A percentile compares a stretch with the other conserved stretches of the same genome.
Conservation (phyloP, 1,140 invertebrate genomes). For the Eumeta japonica region DNA sequence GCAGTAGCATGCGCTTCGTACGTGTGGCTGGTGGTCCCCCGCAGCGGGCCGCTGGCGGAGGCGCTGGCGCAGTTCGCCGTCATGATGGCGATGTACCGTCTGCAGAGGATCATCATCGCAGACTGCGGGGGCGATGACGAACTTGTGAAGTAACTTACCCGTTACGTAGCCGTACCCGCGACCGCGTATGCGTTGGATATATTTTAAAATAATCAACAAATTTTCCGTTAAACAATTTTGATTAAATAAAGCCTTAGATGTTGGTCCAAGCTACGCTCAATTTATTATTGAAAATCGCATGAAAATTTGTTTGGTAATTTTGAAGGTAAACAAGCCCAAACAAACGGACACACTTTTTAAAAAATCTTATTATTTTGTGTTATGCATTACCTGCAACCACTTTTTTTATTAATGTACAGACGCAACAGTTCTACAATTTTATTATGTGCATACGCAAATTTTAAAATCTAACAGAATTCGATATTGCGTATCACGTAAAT, state of each 20-base stretch:
- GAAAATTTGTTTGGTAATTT: not conserved
- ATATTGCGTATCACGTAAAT: too few species aligned
- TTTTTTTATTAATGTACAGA: not conserved
- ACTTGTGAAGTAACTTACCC: conserved; percentile 52
- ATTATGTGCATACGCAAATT: too few species aligned
- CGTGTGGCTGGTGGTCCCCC: conserved; percentile 60
- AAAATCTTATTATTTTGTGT: not conserved
- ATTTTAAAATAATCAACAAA: too few species aligned
- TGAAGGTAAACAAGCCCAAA: not conserved
- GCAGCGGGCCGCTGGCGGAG: conserved; percentile 62
- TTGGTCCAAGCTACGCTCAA: not conserved
- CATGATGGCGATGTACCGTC: conserved; percentile 63
- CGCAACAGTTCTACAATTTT: too few species aligned
- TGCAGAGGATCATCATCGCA: conserved; percentile 61
- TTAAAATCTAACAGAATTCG: too few species aligned
- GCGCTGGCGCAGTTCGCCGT: conserved; percentile 63
- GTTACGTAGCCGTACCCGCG: too few species aligned
- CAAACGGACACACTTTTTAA: not conserved
- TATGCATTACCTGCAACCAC: not conserved
- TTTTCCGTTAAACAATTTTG: not conserved
- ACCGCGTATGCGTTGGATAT: too few species aligned
- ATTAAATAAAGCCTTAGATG: not conserved
- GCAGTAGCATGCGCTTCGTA: conserved; percentile 59
- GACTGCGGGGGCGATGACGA: conserved; percentile 62
- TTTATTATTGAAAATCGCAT: not conserved